Evolutionary conservation across 2,888 invertebrate species (phyloP), one percentile per base, ranked within the genome.

Genomic region (Dusona sp.): DNA sequence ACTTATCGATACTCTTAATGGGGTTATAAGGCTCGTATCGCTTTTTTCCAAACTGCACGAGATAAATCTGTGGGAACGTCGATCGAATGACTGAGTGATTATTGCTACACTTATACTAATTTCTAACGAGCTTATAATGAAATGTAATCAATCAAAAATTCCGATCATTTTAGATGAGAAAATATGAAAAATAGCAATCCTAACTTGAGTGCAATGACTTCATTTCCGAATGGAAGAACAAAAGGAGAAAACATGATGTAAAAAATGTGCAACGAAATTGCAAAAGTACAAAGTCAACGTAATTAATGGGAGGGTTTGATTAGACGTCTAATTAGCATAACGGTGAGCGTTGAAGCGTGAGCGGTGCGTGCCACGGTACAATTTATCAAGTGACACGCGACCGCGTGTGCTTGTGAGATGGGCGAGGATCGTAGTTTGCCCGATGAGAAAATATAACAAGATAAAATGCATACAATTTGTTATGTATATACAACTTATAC

Each of bases 271-370:
- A 75, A 29, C 2, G 33, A 29, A 2, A 77, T 65, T 33, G 48
- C 22, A 25, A 65, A 33, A 65, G 25, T 33, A 48, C 42, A 29
- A 54, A 54, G 75, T 51, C 51, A 8, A 48, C 16, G 19, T 19
- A 38, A 45, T 36, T 51, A 51, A 42, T 72, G 25, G 16, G n/a
- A 45, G 65, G 79, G 87, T 88, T 89, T 90, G 91, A 91, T 92
- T 91, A 90, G 90, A 90, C 88, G 87, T 90, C 89, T 89, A 91
- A 91, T 92, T 91, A 92, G 89, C 90, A 91, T 91, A 92, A 90
- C 87, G 89, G 84, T 83, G 87, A 87, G 86, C 83, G 82, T 83
- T 51, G 29, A 22, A 25, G 25, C 54, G 48, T 38, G 48, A 61
- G 61, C 22, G 85, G 84, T 90, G 90, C 91, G 89, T 90, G 91